phyloP scores from a whole-genome alignment of 1,140 invertebrate species.

The Galleria mellonella region DNA sequence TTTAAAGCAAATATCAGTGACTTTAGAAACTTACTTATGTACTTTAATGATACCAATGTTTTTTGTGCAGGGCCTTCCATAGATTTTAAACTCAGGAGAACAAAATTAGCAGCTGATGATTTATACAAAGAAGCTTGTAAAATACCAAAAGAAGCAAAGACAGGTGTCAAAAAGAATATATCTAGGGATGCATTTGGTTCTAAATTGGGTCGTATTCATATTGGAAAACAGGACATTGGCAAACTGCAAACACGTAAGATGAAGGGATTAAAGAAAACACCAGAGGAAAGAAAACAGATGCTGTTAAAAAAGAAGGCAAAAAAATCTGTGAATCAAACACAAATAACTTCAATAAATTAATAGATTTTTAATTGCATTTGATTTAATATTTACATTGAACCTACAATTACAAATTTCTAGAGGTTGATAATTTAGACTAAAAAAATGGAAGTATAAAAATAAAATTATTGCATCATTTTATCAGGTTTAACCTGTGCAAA shows the following conservation, averaged over 20 bases:
- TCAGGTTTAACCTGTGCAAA: too few species aligned
- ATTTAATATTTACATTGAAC: too few species aligned
- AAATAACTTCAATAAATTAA: too few species aligned
- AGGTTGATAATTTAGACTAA: too few species aligned
- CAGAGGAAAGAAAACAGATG: slow-evolving; percentile 79
- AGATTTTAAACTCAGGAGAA: slow-evolving; percentile 89
- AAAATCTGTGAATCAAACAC: slow-evolving; percentile 11
- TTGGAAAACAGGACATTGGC: slow-evolving; percentile 91
- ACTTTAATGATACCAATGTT: slow-evolving; percentile 8
- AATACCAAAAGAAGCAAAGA: slow-evolving; percentile 88
- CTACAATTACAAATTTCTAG: too few species aligned
- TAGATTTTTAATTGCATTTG: too few species aligned
- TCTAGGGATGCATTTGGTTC: slow-evolving; percentile 90
- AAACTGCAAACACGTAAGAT: slow-evolving; percentile 95
- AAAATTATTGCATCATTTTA: too few species aligned
- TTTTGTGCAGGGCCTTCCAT: slow-evolving; percentile 85
- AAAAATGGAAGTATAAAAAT: too few species aligned
- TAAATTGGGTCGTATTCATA: slow-evolving; percentile 93
- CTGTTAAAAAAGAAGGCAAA: slow-evolving; percentile 73
- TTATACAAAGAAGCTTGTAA: slow-evolving; percentile 91
- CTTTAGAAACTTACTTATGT: too few species aligned
- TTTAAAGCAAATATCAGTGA: too few species aligned
- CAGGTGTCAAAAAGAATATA: slow-evolving; percentile 94
- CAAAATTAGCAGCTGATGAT: slow-evolving; percentile 92
- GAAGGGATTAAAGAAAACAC: slow-evolving; percentile 90